Base-by-base conservation (phyloP, 2,888 invertebrate species). In the Lasioglossum zephyrum region DNA sequence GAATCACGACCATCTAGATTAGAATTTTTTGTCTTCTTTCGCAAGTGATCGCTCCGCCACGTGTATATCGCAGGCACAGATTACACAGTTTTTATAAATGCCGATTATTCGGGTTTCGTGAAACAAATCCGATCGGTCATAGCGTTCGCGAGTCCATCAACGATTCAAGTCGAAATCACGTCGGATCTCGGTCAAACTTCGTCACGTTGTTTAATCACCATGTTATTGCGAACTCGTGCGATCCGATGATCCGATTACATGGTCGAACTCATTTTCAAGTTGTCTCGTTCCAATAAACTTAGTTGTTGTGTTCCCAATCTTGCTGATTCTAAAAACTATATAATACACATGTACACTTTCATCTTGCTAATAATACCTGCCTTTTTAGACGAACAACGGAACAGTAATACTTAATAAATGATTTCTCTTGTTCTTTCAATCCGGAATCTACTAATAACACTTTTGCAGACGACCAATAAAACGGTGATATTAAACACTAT, bases 101-200 rank as follows among this genome's bases (percentile, higher is more conserved):
- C 18, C 31, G 31, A 49, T 85, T 73, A 84, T n/a, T 41, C 77
- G 74, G 74, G 31, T 80, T 31, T 53, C 18, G 22, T 31, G 81
- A 72, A 53, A 53, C 78, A 81, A 81, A 86, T 86, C 73, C 26
- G 57, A 77, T 77, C 69, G 63, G 73, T 79, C 66, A 76, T 49
- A 72, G 66, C 36, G 26, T 44, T 49, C 79, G 36, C 36, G 53
- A 81, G 9, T 69, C 78, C 60, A 31, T 49, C 60, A 53, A 63
- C 77, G 84, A 76, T 66, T 76, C 75, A 22, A 44, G 6, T 22
- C 36, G 47, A 73, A 53, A 60, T 49, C 74, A 39, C 77, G 77
- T 77, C 53, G 44, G 39, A 70, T 86, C 57, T 63, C 80, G 44
- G 63, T 36, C 31, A 47, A 44, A 6, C 63, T 16, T 36, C 36